These are phyloP conservation scores for Helicoverpa zea DNA, from an alignment of 1,140 invertebrate genomes.

Conservation along the genomic window DNA sequence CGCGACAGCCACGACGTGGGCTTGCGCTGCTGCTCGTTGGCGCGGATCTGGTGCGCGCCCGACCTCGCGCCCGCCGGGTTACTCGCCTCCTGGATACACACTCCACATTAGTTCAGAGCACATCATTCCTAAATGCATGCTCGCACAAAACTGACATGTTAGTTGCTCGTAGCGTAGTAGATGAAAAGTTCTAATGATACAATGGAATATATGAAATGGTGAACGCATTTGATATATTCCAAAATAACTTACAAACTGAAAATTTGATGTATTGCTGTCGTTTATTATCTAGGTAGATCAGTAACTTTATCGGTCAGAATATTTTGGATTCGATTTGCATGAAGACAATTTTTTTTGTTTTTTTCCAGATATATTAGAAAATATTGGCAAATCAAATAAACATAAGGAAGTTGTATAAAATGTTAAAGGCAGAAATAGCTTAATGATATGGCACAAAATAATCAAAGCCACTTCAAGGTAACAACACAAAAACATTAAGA, in stretches of 20 bases:
- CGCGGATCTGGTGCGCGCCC: constrained; percentile 90
- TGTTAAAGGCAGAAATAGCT: not conserved
- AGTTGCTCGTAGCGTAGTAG: too few relatives aligned
- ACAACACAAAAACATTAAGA: constrained; percentile 12
- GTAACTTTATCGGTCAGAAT: too few relatives aligned
- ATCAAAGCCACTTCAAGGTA: not conserved
- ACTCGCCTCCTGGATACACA: constrained; percentile 90
- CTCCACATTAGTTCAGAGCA: not conserved
- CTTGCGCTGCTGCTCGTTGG: constrained; percentile 91
- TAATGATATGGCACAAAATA: not conserved
- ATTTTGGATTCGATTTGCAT: too few relatives aligned
- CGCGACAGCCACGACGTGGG: constrained; percentile 91
- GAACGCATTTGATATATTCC: too few relatives aligned
- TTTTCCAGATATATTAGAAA: not conserved
- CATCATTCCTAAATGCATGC: too few relatives aligned
- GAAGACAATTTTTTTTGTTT: too few relatives aligned
- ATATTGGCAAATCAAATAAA: not conserved
- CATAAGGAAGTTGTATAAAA: not conserved
- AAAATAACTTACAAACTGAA: too few relatives aligned
- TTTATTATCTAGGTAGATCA: too few relatives aligned
- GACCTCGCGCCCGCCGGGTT: constrained; percentile 90
- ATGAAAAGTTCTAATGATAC: too few relatives aligned
- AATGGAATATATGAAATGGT: too few relatives aligned
- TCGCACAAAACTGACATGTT: too few relatives aligned
- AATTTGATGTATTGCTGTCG: too few relatives aligned